Conservation (phyloP, 2,888 invertebrate genomes). For the Lycaena phlaeas region DNA sequence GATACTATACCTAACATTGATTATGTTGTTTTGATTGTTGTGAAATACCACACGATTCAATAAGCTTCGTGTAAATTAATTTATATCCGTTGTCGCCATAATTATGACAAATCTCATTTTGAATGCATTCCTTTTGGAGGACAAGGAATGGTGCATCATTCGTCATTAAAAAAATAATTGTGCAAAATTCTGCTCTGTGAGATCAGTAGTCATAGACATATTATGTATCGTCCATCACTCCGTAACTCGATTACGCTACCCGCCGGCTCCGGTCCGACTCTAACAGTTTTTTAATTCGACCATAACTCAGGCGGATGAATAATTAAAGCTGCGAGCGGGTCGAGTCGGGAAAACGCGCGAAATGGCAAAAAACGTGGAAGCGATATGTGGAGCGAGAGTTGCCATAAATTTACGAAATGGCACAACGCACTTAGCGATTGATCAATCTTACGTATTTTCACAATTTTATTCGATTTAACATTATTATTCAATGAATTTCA, state of each 20-base stretch:
- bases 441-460: slow-evolving; percentile 16
- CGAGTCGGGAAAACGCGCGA: slow-evolving; percentile 52
- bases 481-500: not conserved
- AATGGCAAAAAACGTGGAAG: slow-evolving; percentile 54
- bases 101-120: too few species aligned
- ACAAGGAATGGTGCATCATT: too few species aligned
- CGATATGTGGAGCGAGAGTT: too few species aligned
- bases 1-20: too few species aligned
- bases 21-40: too few species aligned
- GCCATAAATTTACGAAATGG: slow-evolving; percentile 63
- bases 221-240: slow-evolving; percentile 65
- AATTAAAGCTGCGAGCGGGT: slow-evolving; percentile 68
- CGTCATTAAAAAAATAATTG: too few species aligned
- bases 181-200: too few species aligned
- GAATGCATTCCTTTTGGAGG: too few species aligned
- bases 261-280: slow-evolving; percentile 65
- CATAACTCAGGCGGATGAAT: slow-evolving; percentile 73
- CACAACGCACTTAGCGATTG: slow-evolving; percentile 61
- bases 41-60: too few species aligned
- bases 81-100: too few species aligned
- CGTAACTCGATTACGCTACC: slow-evolving; percentile 65
- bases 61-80: too few species aligned
- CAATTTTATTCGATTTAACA: not conserved
- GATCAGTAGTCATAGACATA: slow-evolving; percentile 22
- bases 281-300: slow-evolving; percentile 75